Evolutionary conservation across 2,113 vertebrate genomes (phyloP).

Genomic region (Hippoglossus stenolepis): DNA sequence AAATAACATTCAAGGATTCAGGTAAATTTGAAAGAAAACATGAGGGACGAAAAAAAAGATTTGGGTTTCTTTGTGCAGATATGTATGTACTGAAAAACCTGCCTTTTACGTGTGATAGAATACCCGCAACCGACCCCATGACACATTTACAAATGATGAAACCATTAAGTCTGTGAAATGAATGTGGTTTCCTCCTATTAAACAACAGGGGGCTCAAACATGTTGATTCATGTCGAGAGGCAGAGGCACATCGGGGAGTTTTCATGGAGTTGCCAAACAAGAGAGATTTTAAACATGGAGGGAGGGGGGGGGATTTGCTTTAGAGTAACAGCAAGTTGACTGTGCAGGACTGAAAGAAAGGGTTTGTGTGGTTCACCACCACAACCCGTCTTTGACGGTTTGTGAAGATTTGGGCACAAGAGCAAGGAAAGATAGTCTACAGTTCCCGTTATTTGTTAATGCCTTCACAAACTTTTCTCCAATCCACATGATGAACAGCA

Average conservation of each 20-base stretch:
- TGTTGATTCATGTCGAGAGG: conserved; percentile 16
- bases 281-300: conserved; percentile 3
- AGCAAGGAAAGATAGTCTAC: neutral
- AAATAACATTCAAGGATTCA: conserved; percentile 7
- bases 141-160: neutral
- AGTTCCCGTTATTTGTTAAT: neutral
- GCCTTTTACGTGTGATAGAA: neutral
- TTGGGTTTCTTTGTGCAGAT: neutral
- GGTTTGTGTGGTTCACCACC: neutral
- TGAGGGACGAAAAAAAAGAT: neutral
- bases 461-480: neutral
- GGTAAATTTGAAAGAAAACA: neutral
- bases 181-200: neutral
- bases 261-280: neutral
- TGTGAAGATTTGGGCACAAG: neutral
- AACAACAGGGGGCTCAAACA: conserved; percentile 6
- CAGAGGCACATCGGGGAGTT: neutral
- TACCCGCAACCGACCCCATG: neutral
- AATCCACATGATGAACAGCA: conserved; percentile 1
- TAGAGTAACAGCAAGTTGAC: neutral
- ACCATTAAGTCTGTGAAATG: neutral
- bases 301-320: too few species aligned
- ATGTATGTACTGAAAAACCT: neutral
- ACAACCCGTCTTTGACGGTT: conserved; percentile 1
- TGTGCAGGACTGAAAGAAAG: neutral